phyloP scores from a whole-genome alignment of 2,797 vertebrate species.

The Muraenolepis orangiensis region DNA sequence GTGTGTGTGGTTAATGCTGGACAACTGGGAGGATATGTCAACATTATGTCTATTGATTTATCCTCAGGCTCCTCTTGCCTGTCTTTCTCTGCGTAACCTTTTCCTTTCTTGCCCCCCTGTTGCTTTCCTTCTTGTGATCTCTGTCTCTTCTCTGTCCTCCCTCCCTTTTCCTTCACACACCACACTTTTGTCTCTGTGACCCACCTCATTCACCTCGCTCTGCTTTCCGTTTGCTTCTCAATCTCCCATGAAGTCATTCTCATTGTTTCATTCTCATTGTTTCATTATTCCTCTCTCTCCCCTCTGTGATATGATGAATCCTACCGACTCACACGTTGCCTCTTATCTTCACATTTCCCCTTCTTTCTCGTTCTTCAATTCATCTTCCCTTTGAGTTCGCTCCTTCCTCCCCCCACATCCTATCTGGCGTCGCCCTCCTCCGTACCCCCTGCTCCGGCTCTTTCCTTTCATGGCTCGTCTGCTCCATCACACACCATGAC shows the following conservation, averaged over 20 bases:
- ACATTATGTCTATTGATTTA: conserved; percentile 59
- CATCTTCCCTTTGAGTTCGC: not conserved
- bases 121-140: not conserved
- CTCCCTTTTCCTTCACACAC: not conserved
- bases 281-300: not conserved
- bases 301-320: not conserved
- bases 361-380: not conserved
- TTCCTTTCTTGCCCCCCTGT: conserved; percentile 24
- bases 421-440: not conserved
- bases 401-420: not conserved
- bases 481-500: not conserved
- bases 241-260: no score
- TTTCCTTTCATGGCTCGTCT: not conserved
- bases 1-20: conserved; percentile 47
- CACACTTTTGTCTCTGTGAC: not conserved
- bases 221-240: not conserved
- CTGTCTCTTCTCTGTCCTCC: not conserved
- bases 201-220: not conserved
- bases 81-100: conserved; percentile 31
- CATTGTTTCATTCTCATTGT: not conserved
- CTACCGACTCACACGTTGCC: not conserved
- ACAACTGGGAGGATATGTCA: conserved; percentile 59
- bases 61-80: conserved; percentile 23
- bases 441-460: not conserved
- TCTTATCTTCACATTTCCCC: not conserved